Evolutionary conservation across 2,888 invertebrate genomes (phyloP).

Genomic region (Aphodius sticticus): DNA sequence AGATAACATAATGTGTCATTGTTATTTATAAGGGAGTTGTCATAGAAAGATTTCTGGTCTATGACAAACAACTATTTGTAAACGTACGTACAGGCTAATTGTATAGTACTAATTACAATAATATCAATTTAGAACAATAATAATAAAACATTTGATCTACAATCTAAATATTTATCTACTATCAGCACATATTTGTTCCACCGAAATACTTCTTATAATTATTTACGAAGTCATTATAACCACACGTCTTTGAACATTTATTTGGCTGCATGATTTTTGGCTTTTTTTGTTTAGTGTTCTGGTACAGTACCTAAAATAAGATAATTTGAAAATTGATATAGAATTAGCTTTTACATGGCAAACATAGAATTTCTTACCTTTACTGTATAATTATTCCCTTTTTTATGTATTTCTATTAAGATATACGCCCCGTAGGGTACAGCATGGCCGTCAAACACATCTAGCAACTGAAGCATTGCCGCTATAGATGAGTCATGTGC

Average conservation of each 20-base stretch:
- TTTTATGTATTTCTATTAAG: slow-evolving; percentile 23
- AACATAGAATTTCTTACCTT: slow-evolving; percentile 5
- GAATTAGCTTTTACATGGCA: too few species aligned
- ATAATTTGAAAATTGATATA: too few species aligned
- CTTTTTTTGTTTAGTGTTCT: slow-evolving; percentile 7
- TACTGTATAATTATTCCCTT: slow-evolving; percentile 5
- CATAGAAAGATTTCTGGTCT: too few species aligned
- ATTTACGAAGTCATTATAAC: slow-evolving; percentile 14
- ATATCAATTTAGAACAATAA: too few species aligned
- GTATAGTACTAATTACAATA: too few species aligned
- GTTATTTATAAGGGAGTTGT: too few species aligned
- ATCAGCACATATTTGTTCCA: background rate
- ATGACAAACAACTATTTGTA: too few species aligned
- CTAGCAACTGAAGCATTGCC: slow-evolving; percentile 14
- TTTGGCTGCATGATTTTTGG: background rate
- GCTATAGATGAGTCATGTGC: slow-evolving; percentile 23
- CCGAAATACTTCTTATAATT: slow-evolving; percentile 14
- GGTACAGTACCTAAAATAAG: background rate
- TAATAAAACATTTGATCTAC: background rate
- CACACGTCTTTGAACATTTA: slow-evolving; percentile 12
- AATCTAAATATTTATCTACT: background rate
- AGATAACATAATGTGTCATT: too few species aligned
- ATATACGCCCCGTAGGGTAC: slow-evolving; percentile 20
- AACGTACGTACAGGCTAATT: too few species aligned
- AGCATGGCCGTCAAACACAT: background rate